These are phyloP conservation scores for Stigmatopora nigra DNA, from an alignment of 2,113 vertebrate genomes.

Conservation along the genomic window DNA sequence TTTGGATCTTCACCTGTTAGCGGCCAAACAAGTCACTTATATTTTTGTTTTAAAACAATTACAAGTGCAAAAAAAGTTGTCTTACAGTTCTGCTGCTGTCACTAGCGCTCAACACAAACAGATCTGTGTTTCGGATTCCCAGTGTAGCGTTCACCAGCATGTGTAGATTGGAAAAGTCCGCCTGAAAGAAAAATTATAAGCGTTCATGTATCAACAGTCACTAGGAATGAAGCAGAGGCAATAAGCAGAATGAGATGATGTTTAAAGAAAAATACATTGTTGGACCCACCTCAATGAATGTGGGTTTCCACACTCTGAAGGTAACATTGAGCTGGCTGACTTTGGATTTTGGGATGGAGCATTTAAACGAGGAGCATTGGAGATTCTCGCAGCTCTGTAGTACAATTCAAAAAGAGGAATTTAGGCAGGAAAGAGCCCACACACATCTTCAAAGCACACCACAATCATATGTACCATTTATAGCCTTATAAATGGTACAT, in stretches of 20 bases:
- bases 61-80: background rate
- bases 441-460: background rate
- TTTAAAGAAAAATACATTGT: background rate
- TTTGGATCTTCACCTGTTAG: slow-evolving; percentile 78
- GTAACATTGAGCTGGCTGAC: slow-evolving; percentile 79
- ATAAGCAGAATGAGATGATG: background rate
- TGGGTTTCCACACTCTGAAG: slow-evolving; percentile 85
- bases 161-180: slow-evolving; percentile 75
- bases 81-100: slow-evolving; percentile 75
- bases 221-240: background rate
- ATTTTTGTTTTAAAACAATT: background rate
- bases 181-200: slow-evolving; percentile 60
- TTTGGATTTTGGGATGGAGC: slow-evolving; percentile 66
- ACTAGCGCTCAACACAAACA: slow-evolving; percentile 71
- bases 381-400: slow-evolving; percentile 74
- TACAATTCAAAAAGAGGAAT: background rate
- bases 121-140: slow-evolving; percentile 42
- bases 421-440: background rate
- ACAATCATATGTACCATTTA: background rate
- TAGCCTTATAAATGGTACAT: too few relatives aligned
- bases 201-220: background rate
- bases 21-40: background rate
- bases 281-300: slow-evolving; percentile 81
- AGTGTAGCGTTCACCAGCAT: slow-evolving; percentile 73
- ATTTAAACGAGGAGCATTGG: slow-evolving; percentile 68